A percentile compares a stretch with the other conserved stretches of the same genome.
These are phyloP conservation scores for Calidris pygmaea DNA, from an alignment of 2,113 vertebrate genomes.

Conservation along the genomic window DNA sequence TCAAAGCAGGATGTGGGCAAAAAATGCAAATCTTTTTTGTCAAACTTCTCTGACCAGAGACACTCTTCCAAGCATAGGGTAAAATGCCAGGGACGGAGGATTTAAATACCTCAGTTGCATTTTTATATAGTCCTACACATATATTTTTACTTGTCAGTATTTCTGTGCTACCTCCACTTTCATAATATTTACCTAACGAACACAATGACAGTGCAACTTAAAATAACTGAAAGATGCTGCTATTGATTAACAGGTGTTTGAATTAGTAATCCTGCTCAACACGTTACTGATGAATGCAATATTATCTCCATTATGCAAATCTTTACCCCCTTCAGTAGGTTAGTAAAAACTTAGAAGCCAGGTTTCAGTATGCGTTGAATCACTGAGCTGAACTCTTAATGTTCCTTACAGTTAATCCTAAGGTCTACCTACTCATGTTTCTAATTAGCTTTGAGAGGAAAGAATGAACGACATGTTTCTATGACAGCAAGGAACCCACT, in stretches of 20 bases:
- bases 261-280: neutral
- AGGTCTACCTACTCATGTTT: neutral
- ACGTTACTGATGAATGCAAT: neutral
- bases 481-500: conserved; percentile 33
- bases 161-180: neutral
- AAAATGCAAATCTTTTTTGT: neutral
- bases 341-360: neutral
- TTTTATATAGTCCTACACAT: neutral
- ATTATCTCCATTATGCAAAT: neutral
- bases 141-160: neutral
- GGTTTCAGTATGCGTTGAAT: neutral
- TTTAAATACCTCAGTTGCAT: neutral
- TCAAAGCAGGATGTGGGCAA: neutral
- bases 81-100: neutral
- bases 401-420: conserved; percentile 24
- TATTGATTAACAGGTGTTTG: neutral
- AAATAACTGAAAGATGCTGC: neutral
- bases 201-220: neutral
- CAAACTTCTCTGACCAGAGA: neutral
- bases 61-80: neutral
- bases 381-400: neutral
- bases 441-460: conserved; percentile 31
- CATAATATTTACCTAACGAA: neutral
- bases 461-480: conserved; percentile 44
- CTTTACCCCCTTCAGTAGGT: neutral